Base-by-base conservation (phyloP, 2,113 vertebrate species). In the Leptodactylus fuscus region DNA sequence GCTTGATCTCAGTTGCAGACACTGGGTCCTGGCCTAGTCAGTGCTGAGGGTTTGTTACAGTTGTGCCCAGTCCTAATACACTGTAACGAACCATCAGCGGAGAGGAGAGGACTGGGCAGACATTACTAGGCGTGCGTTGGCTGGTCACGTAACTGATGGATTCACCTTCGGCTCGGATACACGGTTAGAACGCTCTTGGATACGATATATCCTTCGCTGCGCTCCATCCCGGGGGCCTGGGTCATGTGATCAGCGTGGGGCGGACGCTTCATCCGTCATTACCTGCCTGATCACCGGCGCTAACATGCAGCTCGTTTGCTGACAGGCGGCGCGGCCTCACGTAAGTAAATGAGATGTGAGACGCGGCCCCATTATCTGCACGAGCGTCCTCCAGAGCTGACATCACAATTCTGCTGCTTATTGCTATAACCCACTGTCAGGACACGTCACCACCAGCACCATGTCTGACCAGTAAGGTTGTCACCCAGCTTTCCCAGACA, bases 231-330 rank as follows among this genome's bases (percentile, higher is more conserved):
- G 11, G 16, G 16, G 71, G 34, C 36, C 12, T 12, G 6, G 24
- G 70, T 76, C 74, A 49, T 15, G 46, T 76, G 38, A 29, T 46
- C 44, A 29, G 44, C 36, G 60, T 15, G 32, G 5, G 16, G 60
- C n/a, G 15, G 67, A 27, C 36, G 51, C 81, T 49, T 70, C 81
- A 73, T 74, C 38, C 36, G 69, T 74, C 81, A 83, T 73, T 73
- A 73, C 46, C 48, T 29, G 36, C 81, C 49, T 70, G 71, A 73
- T 74, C 58, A 83, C 67, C 81, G 44, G 48, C 81, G 71, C 69
- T 83, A 83, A 73, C 69, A 27, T 34, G 53, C n/a, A 18, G 81
- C 32, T 83, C 55, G 74, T 83, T 71, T 71, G 69, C 55, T 83
- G 51, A 22, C 32, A 70, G 58, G 49, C 32, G 29, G 18, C 32